Base-by-base conservation (phyloP, 2,797 vertebrate species). In the Sebastes goodei region DNA sequence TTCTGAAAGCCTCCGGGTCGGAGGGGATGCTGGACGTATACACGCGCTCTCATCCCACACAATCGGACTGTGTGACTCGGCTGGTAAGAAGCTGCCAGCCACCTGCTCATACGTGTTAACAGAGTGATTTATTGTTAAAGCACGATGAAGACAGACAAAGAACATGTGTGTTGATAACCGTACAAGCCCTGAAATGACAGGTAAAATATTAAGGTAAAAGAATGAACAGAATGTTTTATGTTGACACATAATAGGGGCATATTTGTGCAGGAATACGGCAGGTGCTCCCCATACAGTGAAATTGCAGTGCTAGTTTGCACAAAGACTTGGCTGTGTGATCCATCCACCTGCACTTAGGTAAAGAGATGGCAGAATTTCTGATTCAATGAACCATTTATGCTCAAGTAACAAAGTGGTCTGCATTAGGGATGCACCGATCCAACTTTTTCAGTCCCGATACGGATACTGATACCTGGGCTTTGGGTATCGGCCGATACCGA, bases 281-380 rank as follows among this genome's bases (percentile, higher is more conserved):
- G 93, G 91, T 94, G 92, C 66, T 90, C 78, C 76, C 62, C 57
- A 17, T 61, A 14, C 56, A 49, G 75, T 63, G 52, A 85, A 82
- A 87, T 59, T 74, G 73, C 80, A 74, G 70, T 60, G 65, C 66
- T 77, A 57, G 70, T 71, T 62, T 75, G 78, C 84, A 93, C 91
- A 95, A 94, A 92, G 90, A 88, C 85, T 71, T 81, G 86, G 88
- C 89, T 92, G 90, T 92, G 79, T 87, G 61, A 80, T 80, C 71
- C 71, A 86, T 89, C 79, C 89, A 94, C 90, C 92, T 94, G 91
- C 82, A 85, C 76, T 86, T 80, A 23, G 75, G 78, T 75, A 83
- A 91, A 86, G 85, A 90, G 83, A 92, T 86, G 89, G 78, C 86
- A 80, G 83, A 83, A 92, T 89, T 87, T 92, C 79, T 79, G 79